These are phyloP conservation scores for Trachelus stipa DNA, from an alignment of 2,888 invertebrate species.

Conservation along the genomic window DNA sequence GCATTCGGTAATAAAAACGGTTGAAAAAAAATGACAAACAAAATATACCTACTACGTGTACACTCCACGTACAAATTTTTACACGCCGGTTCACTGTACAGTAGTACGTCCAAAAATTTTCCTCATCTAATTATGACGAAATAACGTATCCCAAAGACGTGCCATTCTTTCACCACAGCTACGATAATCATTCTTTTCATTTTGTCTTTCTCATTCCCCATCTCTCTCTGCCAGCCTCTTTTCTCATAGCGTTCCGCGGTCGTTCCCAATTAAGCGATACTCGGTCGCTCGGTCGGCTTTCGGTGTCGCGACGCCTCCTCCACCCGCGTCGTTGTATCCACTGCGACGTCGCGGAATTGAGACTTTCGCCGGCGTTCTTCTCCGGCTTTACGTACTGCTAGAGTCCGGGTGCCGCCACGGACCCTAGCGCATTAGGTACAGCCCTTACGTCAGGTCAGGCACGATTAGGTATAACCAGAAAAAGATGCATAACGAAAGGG, in stretches of 20 bases:
- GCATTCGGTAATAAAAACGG: neutral
- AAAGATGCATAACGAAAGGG: neutral
- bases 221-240: neutral
- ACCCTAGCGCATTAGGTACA: neutral
- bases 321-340: neutral
- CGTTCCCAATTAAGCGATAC: neutral
- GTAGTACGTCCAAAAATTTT: neutral
- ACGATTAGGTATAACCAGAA: neutral
- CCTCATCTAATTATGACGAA: conserved; percentile 25
- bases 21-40: neutral
- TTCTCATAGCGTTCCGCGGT: neutral
- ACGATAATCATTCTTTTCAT: neutral
- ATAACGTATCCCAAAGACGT: conserved; percentile 15
- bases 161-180: neutral
- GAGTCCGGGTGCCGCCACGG: neutral
- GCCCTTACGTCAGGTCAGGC: neutral
- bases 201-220: neutral
- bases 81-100: neutral
- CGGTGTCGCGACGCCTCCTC: neutral
- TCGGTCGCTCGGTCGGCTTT: neutral
- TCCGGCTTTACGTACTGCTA: neutral
- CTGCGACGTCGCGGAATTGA: neutral
- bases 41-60: neutral
- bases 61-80: neutral
- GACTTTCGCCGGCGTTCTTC: neutral